Percentiles rank a stretch among this genome's conserved stretches.
Evolutionary conservation across 2,113 vertebrate genomes (phyloP).

Genomic region (Spilogale gracilis): DNA sequence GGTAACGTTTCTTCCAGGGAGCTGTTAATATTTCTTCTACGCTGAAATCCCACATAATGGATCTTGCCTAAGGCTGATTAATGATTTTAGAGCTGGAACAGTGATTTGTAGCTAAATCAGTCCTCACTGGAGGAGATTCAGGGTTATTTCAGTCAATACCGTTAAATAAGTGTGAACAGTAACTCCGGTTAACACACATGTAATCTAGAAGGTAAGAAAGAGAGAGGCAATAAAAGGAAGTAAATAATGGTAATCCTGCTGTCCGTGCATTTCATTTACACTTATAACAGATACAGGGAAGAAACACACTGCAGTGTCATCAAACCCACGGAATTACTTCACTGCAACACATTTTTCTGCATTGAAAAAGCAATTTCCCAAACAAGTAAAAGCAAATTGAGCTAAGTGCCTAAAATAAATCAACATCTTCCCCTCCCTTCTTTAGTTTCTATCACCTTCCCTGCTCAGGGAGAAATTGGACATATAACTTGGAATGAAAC

Average conservation of each 20-base stretch:
- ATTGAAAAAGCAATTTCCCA: constrained; percentile 77
- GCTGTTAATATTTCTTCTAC: constrained; percentile 86
- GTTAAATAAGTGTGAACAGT: constrained; percentile 87
- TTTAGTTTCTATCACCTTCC: constrained; percentile 61
- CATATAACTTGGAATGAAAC: constrained; percentile 20
- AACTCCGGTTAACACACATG: constrained; percentile 73
- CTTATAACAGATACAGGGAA: constrained; percentile 45
- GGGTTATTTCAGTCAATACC: constrained; percentile 85
- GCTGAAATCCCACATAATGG: constrained; percentile 85
- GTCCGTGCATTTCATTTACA: constrained; percentile 74
- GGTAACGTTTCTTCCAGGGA: constrained; percentile 84
- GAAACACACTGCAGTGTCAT: constrained; percentile 67
- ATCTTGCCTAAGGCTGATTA: constrained; percentile 88
- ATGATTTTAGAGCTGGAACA: constrained; percentile 85
- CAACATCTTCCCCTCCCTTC: constrained; percentile 40
- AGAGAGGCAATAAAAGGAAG: constrained; percentile 78
- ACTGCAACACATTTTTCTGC: constrained; percentile 62
- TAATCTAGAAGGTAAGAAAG: constrained; percentile 77
- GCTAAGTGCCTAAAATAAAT: constrained; percentile 73
- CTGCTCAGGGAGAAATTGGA: constrained; percentile 29
- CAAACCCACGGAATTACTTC: constrained; percentile 66
- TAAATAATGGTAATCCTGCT: constrained; percentile 77
- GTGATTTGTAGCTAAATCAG: constrained; percentile 89
- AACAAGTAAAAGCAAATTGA: constrained; percentile 76
- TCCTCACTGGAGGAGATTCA: constrained; percentile 82